Evolutionary conservation across 2,113 vertebrate genomes (phyloP).

Genomic region (Oreochromis tanganicae): DNA sequence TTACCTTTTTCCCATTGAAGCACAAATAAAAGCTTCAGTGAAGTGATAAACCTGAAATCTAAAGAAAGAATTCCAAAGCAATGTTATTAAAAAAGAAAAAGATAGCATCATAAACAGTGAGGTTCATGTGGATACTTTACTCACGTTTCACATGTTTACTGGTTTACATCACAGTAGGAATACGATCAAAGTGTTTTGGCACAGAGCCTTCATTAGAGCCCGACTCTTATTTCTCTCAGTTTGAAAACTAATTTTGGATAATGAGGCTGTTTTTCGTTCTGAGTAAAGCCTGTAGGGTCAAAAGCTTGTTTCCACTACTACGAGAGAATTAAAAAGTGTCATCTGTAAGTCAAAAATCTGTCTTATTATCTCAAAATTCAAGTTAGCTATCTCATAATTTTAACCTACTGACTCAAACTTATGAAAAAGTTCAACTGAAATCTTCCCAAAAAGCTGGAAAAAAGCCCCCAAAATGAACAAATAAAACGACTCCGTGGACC

Average conservation of each 20-base stretch:
- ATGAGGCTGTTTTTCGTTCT: not conserved
- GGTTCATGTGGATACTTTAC: not conserved
- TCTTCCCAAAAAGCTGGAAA: not conserved
- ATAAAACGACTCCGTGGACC: not conserved
- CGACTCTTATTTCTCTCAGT: not conserved
- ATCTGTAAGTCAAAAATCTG: accelerated
- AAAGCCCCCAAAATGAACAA: not conserved
- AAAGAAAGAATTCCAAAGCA: not conserved
- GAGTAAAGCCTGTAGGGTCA: not conserved
- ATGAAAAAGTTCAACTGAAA: not conserved
- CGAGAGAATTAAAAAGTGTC: not conserved
- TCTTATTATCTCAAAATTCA: not conserved
- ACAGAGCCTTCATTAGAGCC: not conserved
- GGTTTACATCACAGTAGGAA: not conserved
- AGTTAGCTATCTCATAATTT: not conserved
- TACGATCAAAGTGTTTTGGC: not conserved
- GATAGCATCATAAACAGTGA: not conserved
- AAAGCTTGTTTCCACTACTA: not conserved
- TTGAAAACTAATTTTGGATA: not conserved
- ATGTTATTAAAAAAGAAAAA: not conserved
- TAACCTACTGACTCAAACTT: not conserved
- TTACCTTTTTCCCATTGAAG: not conserved
- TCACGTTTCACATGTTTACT: not conserved
- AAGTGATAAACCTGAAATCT: not conserved
- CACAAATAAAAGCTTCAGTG: not conserved